Conservation (phyloP, 2,888 invertebrate species). For the Phalera bucephala region DNA sequence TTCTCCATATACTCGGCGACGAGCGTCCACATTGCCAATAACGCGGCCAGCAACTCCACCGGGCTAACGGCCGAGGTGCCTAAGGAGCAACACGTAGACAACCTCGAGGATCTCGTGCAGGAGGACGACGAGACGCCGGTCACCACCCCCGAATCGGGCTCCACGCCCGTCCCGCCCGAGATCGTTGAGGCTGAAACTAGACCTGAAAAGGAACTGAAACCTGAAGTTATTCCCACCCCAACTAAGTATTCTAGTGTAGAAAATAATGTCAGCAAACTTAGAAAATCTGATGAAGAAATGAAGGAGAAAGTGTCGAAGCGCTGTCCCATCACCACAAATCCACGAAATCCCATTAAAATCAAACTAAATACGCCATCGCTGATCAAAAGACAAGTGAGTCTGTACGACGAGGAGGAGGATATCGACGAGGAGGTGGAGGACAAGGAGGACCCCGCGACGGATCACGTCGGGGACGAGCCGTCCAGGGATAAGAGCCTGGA, state of each 20-base stretch:
- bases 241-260: slow-evolving; percentile 1
- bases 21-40: slow-evolving; percentile 88
- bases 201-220: background rate
- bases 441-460: slow-evolving; percentile 28
- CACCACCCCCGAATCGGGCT: slow-evolving; percentile 1
- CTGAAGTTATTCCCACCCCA: background rate
- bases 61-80: slow-evolving; percentile 1
- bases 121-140: slow-evolving; percentile 1
- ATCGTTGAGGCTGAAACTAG: background rate
- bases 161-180: slow-evolving; percentile 1
- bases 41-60: slow-evolving; percentile 29
- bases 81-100: slow-evolving; percentile 9
- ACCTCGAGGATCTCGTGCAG: background rate
- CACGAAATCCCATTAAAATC: slow-evolving; percentile 70
- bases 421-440: slow-evolving; percentile 16
- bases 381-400: slow-evolving; percentile 74
- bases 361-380: slow-evolving; percentile 72
- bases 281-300: slow-evolving; percentile 52
- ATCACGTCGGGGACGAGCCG: background rate
- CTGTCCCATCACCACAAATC: slow-evolving; percentile 63
- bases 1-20: slow-evolving; percentile 93
- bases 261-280: slow-evolving; percentile 3
- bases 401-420: slow-evolving; percentile 77
- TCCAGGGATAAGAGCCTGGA: background rate
- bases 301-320: slow-evolving; percentile 66